Conservation (phyloP, 53 echinoderm and acorn worm species). For the Paracentrotus lividus region DNA sequence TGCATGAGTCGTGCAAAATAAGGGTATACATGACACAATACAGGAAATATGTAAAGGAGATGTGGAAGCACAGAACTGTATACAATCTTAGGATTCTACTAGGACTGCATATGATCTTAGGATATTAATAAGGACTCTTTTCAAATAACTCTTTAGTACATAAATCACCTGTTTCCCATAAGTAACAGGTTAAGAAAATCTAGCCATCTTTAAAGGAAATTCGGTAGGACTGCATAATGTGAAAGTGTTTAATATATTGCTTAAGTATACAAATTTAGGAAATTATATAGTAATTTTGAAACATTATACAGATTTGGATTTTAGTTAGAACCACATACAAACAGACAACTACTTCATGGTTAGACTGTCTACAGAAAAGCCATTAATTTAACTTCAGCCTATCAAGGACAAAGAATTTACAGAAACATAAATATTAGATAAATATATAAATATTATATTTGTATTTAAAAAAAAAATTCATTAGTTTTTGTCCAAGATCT, state of each 20-base stretch:
- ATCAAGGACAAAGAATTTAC: no score
- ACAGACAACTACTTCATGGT: not conserved
- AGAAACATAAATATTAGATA: not conserved
- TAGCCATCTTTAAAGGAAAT: not conserved
- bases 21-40: slow-evolving; percentile 54
- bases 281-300: no score
- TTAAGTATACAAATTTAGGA: not conserved
- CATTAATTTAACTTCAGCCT: not conserved
- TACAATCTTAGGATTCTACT: slow-evolving; percentile 10
- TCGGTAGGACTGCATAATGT: not conserved
- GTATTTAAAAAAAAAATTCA: not conserved
- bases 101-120: not conserved
- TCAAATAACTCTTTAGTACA: not conserved
- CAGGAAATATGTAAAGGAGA: slow-evolving; percentile 40
- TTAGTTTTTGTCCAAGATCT: not conserved
- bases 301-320: not conserved
- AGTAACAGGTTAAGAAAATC: no score
- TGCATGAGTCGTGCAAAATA: slow-evolving; percentile 55
- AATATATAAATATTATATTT: not conserved
- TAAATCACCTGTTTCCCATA: no score
- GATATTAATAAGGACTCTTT: not conserved
- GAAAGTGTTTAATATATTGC: not conserved
- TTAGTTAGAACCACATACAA: not conserved
- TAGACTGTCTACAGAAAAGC: not conserved
- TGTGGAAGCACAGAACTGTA: slow-evolving; percentile 66